Base-by-base conservation (phyloP, 2,797 vertebrate genomes). In the Scarus forsteni region DNA sequence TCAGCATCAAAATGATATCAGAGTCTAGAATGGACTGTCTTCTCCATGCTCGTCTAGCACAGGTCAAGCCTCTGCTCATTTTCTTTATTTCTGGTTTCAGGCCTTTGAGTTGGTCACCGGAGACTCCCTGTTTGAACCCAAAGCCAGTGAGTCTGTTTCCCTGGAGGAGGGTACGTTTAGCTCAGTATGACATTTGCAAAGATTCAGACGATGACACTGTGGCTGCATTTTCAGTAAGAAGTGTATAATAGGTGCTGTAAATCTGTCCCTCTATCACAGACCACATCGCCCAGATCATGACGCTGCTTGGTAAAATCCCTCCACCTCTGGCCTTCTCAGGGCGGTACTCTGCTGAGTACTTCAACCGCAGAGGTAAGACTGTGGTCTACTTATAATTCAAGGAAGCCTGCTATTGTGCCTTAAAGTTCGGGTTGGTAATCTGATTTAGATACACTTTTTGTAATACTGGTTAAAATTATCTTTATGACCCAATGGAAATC, bases 51-150 rank as follows among this genome's bases (percentile, higher is more conserved):
- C 27, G 19, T 34, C 12, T 6, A 7, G 11, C 50, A 51, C 19
- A 6, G 10, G 16, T 39, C 71, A 3, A 64, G 8, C 46, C 7
- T 55, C 60, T 27, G 14, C 7, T 52, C 6, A 11, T 49, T 34
- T 40, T 18, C 66, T 53, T 27, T 9, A 16, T 50, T 50, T 50
- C 1, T 27, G 84, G 75, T 61, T 57, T 43, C 68, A 97, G 96
- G 94, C 95, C 57, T 97, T 97, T 85, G 95, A 97, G 89, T 85
- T 97, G 90, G 88, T 92, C 67, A 96, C 95, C 18, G 96, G 96
- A 59, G 92, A 95, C 72, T 49, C 75, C 1, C 89, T 97, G 18
- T 97, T 96, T 82, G 94, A 95, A 66, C 96, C 96, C 62, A 94
- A 92, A 86, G 89, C 92, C 53, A 84, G 93, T 18, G 90, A 92